Evolutionary conservation across 2,888 invertebrate species (phyloP), one percentile per base, ranked within the genome.

Genomic region (Heliconius cydno): DNA sequence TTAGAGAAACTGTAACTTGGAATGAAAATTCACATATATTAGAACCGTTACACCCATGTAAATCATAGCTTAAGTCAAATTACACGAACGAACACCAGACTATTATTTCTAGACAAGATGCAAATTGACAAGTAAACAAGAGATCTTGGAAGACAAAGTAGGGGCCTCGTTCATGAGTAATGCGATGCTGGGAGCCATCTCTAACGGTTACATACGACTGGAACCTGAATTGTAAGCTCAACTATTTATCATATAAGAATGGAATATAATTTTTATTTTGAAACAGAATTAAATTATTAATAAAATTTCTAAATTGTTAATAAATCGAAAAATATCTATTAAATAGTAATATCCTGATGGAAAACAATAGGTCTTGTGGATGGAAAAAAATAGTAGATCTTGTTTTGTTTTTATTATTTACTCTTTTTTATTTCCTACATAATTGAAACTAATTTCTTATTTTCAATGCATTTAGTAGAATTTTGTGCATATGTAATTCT

Each of bases 401-500:
- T n/a, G n/a, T n/a, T 41, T 12, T 41, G 10, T 52, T 52, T 52
- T 60, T 60, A 60, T 52, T 3, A 60, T 10, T n/a, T n/a, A n/a
- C 3, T n/a, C 0, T 22, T 57, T 57, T 57, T 9, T n/a, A 10
- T 60, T n/a, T 22, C 22, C 7, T 52, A 22, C 3, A 52, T 6
- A 19, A 52, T 52, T 52, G 1, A 6, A 52, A 52, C 19, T 19
- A 2, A 52, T 52, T 2, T 15, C 4, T 6, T 19, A 19, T 52
- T 52, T 19, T 52, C 7, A 7, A 41, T 41, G 41, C 7, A 34
- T 34, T 34, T 34, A 34, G 9, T 34, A 34, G 34, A 34, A 34
- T 34, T 34, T 34, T 34, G 9, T 52, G 71, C 76, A 78, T 73
- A 65, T 76, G 79, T 68, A 81, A 82, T 74, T 71, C 28, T 77